These are phyloP conservation scores for Sussaba pulchella DNA, from an alignment of 2,888 invertebrate genomes.

Conservation along the genomic window DNA sequence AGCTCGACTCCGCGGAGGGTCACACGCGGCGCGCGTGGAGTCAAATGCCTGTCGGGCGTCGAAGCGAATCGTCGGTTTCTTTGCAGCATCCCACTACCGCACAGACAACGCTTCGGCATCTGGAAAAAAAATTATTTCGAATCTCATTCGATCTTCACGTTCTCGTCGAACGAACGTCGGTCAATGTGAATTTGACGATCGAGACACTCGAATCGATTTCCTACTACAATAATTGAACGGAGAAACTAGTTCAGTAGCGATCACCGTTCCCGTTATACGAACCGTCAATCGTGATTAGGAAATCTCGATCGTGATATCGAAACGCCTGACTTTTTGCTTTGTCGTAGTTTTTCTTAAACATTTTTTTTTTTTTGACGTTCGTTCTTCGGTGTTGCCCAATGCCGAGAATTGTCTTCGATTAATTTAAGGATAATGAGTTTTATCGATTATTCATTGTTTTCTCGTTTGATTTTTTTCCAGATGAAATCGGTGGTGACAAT, in stretches of 20 bases:
- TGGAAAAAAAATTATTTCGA: neutral
- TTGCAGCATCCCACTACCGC: slow-evolving; percentile 9
- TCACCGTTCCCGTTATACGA: neutral
- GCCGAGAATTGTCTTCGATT: neutral
- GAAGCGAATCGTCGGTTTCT: slow-evolving; percentile 50
- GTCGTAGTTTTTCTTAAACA: too few species aligned
- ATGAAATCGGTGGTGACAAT: slow-evolving; percentile 69
- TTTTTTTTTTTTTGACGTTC: neutral
- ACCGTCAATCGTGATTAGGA: neutral
- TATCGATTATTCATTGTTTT: slow-evolving; percentile 1
- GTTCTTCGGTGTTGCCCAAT: neutral
- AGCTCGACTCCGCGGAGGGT: slow-evolving; percentile 8
- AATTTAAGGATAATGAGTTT: neutral
- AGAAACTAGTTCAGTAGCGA: slow-evolving; percentile 14
- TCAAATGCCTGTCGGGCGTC: slow-evolving; percentile 15
- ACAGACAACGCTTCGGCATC: slow-evolving; percentile 1
- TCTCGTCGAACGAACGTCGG: neutral
- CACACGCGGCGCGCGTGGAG: slow-evolving; percentile 7
- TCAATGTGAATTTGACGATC: neutral
- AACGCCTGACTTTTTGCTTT: slow-evolving; percentile 11
- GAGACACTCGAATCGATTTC: neutral
- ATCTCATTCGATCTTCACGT: neutral
- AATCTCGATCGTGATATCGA: slow-evolving; percentile 12
- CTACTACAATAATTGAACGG: neutral
- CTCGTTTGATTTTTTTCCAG: slow-evolving; percentile 71